A percentile compares a stretch with the other conserved stretches of the same genome.
phyloP scores from a whole-genome alignment of 2,888 invertebrate genomes.

The Erynnis tages region DNA sequence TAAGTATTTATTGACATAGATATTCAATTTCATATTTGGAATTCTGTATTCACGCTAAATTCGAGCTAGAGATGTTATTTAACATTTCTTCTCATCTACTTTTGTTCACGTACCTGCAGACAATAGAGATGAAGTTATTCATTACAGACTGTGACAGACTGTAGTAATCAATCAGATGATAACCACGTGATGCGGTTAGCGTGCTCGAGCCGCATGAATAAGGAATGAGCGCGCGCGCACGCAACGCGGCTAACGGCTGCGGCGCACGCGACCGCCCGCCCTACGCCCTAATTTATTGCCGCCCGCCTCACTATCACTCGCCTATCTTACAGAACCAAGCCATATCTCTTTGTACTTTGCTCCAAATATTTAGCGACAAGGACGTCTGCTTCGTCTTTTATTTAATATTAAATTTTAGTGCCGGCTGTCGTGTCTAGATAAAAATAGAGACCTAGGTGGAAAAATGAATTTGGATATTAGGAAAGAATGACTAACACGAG shows the following conservation, averaged over 20 bases:
- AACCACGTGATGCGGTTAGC: constrained; percentile 47
- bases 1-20: background rate
- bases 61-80: too few relatives aligned
- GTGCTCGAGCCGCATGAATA: constrained; percentile 73
- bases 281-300: constrained; percentile 46
- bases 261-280: constrained; percentile 57
- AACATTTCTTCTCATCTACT: too few relatives aligned
- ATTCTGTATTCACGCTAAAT: too few relatives aligned
- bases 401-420: constrained; percentile 7
- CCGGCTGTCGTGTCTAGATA: background rate
- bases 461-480: too few relatives aligned
- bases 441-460: too few relatives aligned
- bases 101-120: too few relatives aligned
- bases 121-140: background rate
- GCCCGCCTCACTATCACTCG: constrained; percentile 41
- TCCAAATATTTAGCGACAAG: constrained; percentile 21
- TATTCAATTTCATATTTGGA: too few relatives aligned
- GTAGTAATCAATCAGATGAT: constrained; percentile 29
- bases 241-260: constrained; percentile 67
- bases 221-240: constrained; percentile 79
- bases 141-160: background rate
- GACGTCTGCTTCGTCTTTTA: constrained; percentile 20
- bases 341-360: constrained; percentile 45
- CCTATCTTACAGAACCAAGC: constrained; percentile 59
- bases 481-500: too few relatives aligned